Evolutionary conservation across 2,113 vertebrate species (phyloP), one percentile per base, ranked within the genome.

Genomic region (Sinosuthora webbiana): DNA sequence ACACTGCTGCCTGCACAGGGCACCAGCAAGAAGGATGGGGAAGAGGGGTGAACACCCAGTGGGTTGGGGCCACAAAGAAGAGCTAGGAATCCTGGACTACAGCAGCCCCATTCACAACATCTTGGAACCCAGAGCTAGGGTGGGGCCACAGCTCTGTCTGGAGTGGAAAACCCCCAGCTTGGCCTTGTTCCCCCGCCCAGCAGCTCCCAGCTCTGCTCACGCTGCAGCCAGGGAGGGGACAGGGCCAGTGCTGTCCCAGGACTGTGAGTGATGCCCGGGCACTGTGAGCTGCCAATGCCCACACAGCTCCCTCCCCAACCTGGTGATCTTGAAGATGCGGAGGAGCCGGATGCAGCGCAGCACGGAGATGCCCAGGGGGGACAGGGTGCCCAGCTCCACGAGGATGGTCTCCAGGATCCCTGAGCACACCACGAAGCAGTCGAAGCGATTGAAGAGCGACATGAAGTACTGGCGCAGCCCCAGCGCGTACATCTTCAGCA

Each of bases 391-490:
- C 1, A 98, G 95, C 56, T 98, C 98, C 77, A 99, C 98, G 45
- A 99, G 95, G 90, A 99, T 97, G 84, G 98, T 96, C 98, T 99
- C 99, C 96, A 99, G 90, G 83, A 99, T 95, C 4, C 99, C 99
- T 2, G 98, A 98, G 3, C 98, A 98, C 71, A 99, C 99, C 96
- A 99, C 99, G 3, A 99, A 99, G 98, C 98, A 99, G 98, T 99
- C 99, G 11, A 99, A 99, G 49, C 99, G 99, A 95, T 99, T 99
- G 97, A 99, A 99, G 69, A 99, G 94, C 0, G 99, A 99, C 99
- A 99, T 99, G 96, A 99, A 99, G 96, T 99, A 99, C 52, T 98
- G 97, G 90, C 98, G 98, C 33, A 98, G 98, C 49, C 99, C 99
- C 96, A 99, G 97, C 0, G 99, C 99, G 1, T 99, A 99, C 98